Base-by-base conservation (phyloP, 1,140 invertebrate species). In the Phymastichus coffea region DNA sequence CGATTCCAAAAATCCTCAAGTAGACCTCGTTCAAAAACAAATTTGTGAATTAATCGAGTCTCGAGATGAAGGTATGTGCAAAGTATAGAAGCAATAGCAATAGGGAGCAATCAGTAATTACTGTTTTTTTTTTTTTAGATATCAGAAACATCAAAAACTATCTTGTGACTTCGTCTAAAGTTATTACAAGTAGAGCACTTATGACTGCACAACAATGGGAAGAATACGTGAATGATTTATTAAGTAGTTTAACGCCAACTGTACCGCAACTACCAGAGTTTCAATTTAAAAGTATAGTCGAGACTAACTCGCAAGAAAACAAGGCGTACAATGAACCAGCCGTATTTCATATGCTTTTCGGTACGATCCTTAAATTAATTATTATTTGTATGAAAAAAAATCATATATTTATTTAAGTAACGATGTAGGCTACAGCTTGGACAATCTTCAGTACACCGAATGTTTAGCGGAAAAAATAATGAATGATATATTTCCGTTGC, bases 11-110 rank as follows among this genome's bases (percentile, higher is more conserved):
- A 51, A 28, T 15, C 57, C 61, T 1, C 40, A 43, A 17, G 38
- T 69, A 0, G 64, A 68, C 17, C 40, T 70, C 8, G 26, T 70
- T 26, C 28, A 59, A 52, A 52, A 65, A 25, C 66, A 67, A 53
- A 63, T 64, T 3, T 66, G 59, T 30, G 25, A 33, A 0, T 44
- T 67, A 26, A 57, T 59, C 9, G 38, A 51, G 55, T 59, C 54
- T 25, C 62, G 66, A 51, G 68, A 72, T 35, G 47, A 66, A 59
- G 69, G 69, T 67, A 60, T 47, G 12, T 33, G n/a, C n/a, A n/a
- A n/a, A n/a, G n/a, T n/a, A n/a, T n/a, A n/a, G n/a, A n/a, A n/a
- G n/a, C n/a, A n/a, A n/a, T n/a, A n/a, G n/a, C n/a, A n/a, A n/a
- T n/a, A n/a, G n/a, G n/a, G n/a, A n/a, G n/a, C n/a, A n/a, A n/a